phyloP scores from a whole-genome alignment of 1,140 invertebrate species.

The Leptinotarsa defecta region DNA sequence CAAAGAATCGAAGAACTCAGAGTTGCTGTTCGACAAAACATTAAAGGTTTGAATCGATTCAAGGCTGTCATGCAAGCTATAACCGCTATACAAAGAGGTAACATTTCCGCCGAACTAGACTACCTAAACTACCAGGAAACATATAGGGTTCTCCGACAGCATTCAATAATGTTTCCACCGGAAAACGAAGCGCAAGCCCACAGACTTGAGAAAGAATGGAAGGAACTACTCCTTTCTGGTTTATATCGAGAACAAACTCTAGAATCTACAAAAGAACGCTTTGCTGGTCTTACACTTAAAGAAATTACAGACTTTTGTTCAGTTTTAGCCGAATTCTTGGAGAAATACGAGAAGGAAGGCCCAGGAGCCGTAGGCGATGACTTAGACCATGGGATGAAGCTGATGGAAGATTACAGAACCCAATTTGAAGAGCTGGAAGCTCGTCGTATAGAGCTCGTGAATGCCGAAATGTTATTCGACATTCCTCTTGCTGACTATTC shows the following conservation, averaged over 20 bases:
- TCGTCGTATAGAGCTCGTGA: constrained; percentile 70
- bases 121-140: constrained; percentile 71
- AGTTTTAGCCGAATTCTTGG: constrained; percentile 70
- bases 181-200: constrained; percentile 65
- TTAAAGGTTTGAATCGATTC: constrained; percentile 78
- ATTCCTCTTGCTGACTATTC: constrained; percentile 81
- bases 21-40: constrained; percentile 69
- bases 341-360: constrained; percentile 74
- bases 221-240: constrained; percentile 67
- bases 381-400: constrained; percentile 70
- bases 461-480: constrained; percentile 85
- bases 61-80: constrained; percentile 85
- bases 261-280: constrained; percentile 75
- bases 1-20: constrained; percentile 64
- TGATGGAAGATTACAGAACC: constrained; percentile 74
- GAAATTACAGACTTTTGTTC: constrained; percentile 75
- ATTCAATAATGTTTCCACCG: constrained; percentile 54
- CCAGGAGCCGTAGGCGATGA: constrained; percentile 77
- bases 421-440: constrained; percentile 70
- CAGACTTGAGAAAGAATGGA: constrained; percentile 69
- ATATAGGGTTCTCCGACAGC: constrained; percentile 48
- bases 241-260: constrained; percentile 70
- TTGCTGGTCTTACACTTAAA: constrained; percentile 73
- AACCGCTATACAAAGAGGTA: constrained; percentile 71
- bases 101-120: constrained; percentile 74